A percentile compares a stretch with the other conserved stretches of the same genome.
These are phyloP conservation scores for Agrotis segetum DNA, from an alignment of 2,888 invertebrate genomes.

Conservation along the genomic window DNA sequence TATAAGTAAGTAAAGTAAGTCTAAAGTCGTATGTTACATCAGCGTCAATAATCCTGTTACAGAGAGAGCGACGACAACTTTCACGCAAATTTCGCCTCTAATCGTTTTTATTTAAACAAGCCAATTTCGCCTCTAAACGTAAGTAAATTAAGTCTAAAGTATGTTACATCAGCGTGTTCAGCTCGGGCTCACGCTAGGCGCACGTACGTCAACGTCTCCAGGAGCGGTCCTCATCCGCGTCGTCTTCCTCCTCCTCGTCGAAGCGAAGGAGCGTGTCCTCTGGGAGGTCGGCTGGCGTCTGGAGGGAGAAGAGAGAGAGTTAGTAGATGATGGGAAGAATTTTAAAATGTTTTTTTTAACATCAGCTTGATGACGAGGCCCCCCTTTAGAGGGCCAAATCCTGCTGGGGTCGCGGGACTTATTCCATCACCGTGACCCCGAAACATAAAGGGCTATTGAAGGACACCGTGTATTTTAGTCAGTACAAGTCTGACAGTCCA, in stretches of 20 bases:
- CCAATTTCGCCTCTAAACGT: neutral
- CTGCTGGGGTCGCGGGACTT: too few species aligned
- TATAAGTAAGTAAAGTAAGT: neutral
- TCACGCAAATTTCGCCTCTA: too few species aligned
- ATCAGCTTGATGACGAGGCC: too few species aligned
- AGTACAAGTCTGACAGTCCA: too few species aligned
- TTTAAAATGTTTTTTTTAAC: too few species aligned
- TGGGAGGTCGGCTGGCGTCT: slow-evolving; percentile 85
- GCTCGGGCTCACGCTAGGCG: slow-evolving; percentile 16
- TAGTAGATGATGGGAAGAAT: neutral
- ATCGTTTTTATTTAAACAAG: too few species aligned
- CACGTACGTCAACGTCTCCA: slow-evolving; percentile 95
- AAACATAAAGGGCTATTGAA: too few species aligned
- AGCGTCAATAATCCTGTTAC: too few species aligned
- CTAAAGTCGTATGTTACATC: slow-evolving; percentile 10
- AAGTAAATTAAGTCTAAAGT: neutral
- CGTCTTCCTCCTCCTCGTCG: slow-evolving; percentile 97
- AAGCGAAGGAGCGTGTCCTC: slow-evolving; percentile 94
- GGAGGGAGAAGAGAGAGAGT: neutral
- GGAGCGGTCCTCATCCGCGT: slow-evolving; percentile 95
- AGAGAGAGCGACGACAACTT: too few species aligned
- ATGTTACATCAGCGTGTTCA: neutral
- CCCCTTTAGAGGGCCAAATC: too few species aligned
- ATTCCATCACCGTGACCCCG: too few species aligned
- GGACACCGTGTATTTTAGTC: too few species aligned